Conservation (phyloP, 2,113 vertebrate genomes). For the Proterorhinus semilunaris region DNA sequence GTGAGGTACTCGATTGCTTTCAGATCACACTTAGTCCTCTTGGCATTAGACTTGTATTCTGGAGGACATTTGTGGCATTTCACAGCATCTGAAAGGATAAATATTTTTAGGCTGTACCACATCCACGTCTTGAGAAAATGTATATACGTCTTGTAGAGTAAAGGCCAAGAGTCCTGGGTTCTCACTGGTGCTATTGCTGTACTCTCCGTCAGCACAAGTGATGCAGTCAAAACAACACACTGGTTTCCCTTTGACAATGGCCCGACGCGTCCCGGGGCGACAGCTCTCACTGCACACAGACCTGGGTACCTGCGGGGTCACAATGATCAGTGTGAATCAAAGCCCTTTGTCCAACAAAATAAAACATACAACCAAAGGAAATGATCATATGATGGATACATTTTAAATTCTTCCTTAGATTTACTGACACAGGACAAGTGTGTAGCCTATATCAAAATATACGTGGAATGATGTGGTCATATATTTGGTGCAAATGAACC, state of each 20-base stretch:
- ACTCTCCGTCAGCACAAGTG: slow-evolving; percentile 75
- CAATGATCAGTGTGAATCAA: background rate
- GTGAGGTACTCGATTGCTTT: slow-evolving; percentile 77
- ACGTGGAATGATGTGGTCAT: no score
- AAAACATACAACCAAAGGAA: no score
- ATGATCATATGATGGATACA: no score
- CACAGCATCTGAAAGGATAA: slow-evolving; percentile 79
- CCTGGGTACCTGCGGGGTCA: slow-evolving; percentile 61
- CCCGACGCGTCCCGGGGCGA: slow-evolving; percentile 67
- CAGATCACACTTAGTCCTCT: slow-evolving; percentile 70
- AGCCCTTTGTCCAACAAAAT: no score
- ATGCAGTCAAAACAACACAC: slow-evolving; percentile 81
- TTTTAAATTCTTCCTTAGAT: no score
- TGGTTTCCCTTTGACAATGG: slow-evolving; percentile 74
- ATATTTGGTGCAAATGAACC: no score
- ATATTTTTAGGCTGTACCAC: slow-evolving; percentile 65
- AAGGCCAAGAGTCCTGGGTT: slow-evolving; percentile 55
- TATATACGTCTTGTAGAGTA: no score
- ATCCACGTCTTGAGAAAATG: slow-evolving; percentile 52
- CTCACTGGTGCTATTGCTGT: slow-evolving; percentile 81
- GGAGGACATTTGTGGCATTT: slow-evolving; percentile 74
- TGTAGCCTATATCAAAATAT: no score
- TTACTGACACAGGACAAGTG: no score
- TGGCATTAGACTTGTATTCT: slow-evolving; percentile 75
- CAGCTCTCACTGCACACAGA: slow-evolving; percentile 80